Conservation (phyloP, 2,888 invertebrate species). For the Pandemis cinnamomeana region DNA sequence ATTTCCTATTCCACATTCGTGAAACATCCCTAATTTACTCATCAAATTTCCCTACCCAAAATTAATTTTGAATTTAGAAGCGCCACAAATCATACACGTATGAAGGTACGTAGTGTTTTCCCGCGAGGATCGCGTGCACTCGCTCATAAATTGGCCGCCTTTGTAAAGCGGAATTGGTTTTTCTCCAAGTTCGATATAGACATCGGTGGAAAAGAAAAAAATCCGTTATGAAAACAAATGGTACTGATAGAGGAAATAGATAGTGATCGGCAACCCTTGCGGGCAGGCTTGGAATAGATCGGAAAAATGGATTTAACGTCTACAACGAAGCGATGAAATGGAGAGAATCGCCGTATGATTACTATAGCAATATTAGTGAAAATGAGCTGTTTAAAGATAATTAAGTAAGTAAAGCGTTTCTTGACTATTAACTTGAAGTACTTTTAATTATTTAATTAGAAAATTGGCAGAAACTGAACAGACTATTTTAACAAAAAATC, state of each 20-base stretch:
- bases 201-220: constrained; percentile 53
- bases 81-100: constrained; percentile 40
- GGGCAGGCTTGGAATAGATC: constrained; percentile 12
- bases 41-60: constrained; percentile 49
- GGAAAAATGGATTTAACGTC: constrained; percentile 15
- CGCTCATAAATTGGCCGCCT: constrained; percentile 71
- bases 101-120: constrained; percentile 46
- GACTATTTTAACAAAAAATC: no score
- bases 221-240: constrained; percentile 49
- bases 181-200: constrained; percentile 63
- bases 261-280: constrained; percentile 35
- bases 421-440: no score
- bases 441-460: no score
- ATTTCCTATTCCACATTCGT: constrained; percentile 34
- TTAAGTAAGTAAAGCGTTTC: no score
- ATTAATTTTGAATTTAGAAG: constrained; percentile 44
- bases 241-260: constrained; percentile 35
- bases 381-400: neutral
- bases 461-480: no score
- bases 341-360: neutral
- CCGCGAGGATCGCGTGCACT: constrained; percentile 56
- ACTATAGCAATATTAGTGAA: neutral
- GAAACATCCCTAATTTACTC: constrained; percentile 46
- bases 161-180: constrained; percentile 74
- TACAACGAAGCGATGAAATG: neutral